These are phyloP conservation scores for Zaprionus kolodkinae DNA, from an alignment of 1,140 invertebrate species.

Conservation along the genomic window DNA sequence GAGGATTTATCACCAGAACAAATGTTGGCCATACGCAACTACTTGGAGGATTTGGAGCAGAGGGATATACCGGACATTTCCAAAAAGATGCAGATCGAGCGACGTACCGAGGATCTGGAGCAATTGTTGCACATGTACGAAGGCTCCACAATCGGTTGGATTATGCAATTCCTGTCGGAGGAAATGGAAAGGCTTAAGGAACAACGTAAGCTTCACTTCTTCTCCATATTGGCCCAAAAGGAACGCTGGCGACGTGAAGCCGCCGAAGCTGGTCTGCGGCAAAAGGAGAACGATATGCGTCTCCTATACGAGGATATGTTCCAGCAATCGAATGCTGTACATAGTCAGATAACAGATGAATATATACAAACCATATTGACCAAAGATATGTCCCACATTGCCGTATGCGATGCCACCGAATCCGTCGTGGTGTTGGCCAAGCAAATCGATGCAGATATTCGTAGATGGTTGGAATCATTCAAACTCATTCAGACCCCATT, in stretches of 20 bases:
- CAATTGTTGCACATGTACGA: conserved; percentile 65
- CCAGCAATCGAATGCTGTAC: conserved; percentile 83
- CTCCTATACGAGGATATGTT: conserved; percentile 90
- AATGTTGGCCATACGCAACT: conserved; percentile 3
- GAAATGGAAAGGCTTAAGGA: conserved; percentile 89
- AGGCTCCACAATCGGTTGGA: conserved; percentile 69
- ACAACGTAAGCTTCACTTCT: conserved; percentile 88
- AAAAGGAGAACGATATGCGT: conserved; percentile 87
- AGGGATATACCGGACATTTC: background rate
- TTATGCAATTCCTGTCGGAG: conserved; percentile 85
- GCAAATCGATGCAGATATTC: conserved; percentile 85
- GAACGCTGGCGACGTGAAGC: conserved; percentile 88
- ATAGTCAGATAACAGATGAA: conserved; percentile 87
- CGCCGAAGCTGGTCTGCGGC: conserved; percentile 87
- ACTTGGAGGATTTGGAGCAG: background rate
- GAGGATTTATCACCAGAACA: conserved; percentile 1
- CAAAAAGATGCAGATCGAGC: conserved; percentile 43
- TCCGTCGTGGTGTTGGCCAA: conserved; percentile 86
- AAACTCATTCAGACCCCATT: conserved; percentile 70
- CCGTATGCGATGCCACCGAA: conserved; percentile 85
- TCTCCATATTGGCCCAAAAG: conserved; percentile 88
- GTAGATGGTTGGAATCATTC: conserved; percentile 84
- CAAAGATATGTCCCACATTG: conserved; percentile 86
- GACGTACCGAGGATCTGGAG: conserved; percentile 57
- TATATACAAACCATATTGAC: conserved; percentile 88